These are phyloP conservation scores for Mandrillus leucophaeus DNA, from an alignment of 2,113 vertebrate genomes.

Conservation along the genomic window DNA sequence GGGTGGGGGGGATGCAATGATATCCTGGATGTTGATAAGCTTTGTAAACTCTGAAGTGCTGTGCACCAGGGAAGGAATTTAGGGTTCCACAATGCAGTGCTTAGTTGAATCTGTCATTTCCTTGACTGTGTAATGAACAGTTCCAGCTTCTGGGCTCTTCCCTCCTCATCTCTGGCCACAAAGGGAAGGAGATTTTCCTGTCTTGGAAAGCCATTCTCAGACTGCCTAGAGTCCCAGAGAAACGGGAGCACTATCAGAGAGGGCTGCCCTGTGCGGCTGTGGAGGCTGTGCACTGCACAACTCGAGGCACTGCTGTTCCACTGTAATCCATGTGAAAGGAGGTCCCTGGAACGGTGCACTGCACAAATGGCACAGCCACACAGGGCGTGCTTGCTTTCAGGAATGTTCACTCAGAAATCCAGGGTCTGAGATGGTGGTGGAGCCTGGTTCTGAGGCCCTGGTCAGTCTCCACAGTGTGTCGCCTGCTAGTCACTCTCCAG, in stretches of 20 bases:
- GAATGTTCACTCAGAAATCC: background rate
- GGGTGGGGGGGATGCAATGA: background rate
- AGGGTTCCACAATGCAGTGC: background rate
- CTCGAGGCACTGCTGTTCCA: accelerated
- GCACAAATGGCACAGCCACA: accelerated
- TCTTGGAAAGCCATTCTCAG: background rate
- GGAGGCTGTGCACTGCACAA: background rate
- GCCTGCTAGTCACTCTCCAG: background rate
- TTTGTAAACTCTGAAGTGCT: background rate
- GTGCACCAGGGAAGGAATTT: background rate
- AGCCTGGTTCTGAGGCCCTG: background rate
- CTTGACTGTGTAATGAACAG: background rate
- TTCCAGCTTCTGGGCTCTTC: too few relatives aligned
- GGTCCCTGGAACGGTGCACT: background rate
- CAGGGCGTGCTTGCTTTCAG: background rate
- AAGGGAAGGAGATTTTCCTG: background rate
- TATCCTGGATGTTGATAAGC: background rate
- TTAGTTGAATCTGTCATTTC: background rate
- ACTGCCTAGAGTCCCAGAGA: background rate
- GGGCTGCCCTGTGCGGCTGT: background rate
- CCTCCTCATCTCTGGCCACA: background rate
- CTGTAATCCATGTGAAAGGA: background rate
- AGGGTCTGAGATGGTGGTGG: accelerated
- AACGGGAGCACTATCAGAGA: background rate
- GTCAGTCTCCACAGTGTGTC: accelerated